Conservation (phyloP, 2,888 invertebrate genomes). For the Hedychridium roseum region DNA sequence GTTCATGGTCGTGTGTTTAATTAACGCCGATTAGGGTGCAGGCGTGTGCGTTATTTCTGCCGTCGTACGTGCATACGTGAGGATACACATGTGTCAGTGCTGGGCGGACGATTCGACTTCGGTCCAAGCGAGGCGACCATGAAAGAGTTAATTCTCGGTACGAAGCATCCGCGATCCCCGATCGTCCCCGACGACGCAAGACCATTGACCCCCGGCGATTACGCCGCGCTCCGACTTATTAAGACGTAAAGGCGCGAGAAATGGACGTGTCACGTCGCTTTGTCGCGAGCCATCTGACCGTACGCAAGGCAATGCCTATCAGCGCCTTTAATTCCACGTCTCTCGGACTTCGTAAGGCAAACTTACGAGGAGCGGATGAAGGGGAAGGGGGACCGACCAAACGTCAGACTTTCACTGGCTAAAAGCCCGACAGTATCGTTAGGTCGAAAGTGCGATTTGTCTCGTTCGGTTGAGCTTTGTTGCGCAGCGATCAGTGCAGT, state of each 20-base stretch:
- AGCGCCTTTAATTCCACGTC: neutral
- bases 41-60: conserved; percentile 3
- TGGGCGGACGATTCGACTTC: conserved; percentile 7
- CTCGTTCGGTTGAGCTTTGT: too few species aligned
- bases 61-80: too few species aligned
- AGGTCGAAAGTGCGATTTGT: too few species aligned
- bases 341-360: too few species aligned
- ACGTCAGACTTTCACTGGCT: too few species aligned
- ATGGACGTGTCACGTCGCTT: too few species aligned
- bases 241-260: conserved; percentile 32
- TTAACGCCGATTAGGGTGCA: conserved; percentile 24
- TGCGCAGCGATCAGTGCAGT: too few species aligned
- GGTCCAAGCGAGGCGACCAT: conserved; percentile 30
- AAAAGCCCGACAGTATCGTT: too few species aligned
- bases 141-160: conserved; percentile 43
- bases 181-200: conserved; percentile 27
- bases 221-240: conserved; percentile 30
- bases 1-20: conserved; percentile 20
- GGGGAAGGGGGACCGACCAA: too few species aligned
- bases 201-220: conserved; percentile 40
- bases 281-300: too few species aligned
- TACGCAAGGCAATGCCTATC: too few species aligned
- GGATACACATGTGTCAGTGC: conserved; percentile 8
- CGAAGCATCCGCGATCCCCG: conserved; percentile 30
- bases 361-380: too few species aligned